Percentiles rank a stretch among this genome's conserved stretches.
Conservation (phyloP, 2,113 vertebrate species). For the Periophthalmodon schlosseri region DNA sequence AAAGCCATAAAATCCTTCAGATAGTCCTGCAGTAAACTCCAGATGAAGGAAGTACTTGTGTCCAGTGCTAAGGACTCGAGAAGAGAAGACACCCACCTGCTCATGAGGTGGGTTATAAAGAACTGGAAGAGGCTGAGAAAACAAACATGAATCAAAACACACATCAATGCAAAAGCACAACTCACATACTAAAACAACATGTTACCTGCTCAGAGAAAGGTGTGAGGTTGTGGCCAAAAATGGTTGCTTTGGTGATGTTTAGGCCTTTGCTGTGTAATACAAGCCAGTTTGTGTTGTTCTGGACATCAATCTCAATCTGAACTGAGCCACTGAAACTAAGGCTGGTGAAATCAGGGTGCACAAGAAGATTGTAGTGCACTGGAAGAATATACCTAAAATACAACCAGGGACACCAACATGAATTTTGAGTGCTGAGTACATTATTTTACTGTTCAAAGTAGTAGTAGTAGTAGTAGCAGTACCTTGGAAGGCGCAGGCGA, state of each 20-base stretch:
- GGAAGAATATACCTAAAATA: slow-evolving; percentile 71
- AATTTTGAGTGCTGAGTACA: not conserved
- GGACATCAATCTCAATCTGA: slow-evolving; percentile 73
- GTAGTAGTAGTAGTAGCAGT: not conserved
- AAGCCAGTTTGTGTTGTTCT: slow-evolving; percentile 79
- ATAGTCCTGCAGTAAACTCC: slow-evolving; percentile 73
- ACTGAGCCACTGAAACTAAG: slow-evolving; percentile 73
- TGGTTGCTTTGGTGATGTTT: slow-evolving; percentile 70
- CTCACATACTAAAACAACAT: not conserved
- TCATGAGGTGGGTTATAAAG: slow-evolving; percentile 78
- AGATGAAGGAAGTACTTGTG: slow-evolving; percentile 77
- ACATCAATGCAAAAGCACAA: not conserved
- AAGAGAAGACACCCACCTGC: slow-evolving; percentile 78
- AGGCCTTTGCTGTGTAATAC: slow-evolving; percentile 80
- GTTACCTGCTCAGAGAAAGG: slow-evolving; percentile 65
- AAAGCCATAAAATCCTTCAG: slow-evolving; percentile 78
- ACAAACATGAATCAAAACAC: not conserved
- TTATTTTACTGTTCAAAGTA: not conserved
- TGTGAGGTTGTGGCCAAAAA: slow-evolving; percentile 64
- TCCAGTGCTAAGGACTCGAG: slow-evolving; percentile 73
- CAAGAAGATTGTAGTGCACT: slow-evolving; percentile 73
- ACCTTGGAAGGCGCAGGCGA: slow-evolving; percentile 74
- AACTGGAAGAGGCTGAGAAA: slow-evolving; percentile 67
- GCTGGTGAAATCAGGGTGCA: slow-evolving; percentile 78
- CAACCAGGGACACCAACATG: not conserved